phyloP scores from a whole-genome alignment of 1,140 invertebrate genomes.

The Trinorchestia longiramus region DNA sequence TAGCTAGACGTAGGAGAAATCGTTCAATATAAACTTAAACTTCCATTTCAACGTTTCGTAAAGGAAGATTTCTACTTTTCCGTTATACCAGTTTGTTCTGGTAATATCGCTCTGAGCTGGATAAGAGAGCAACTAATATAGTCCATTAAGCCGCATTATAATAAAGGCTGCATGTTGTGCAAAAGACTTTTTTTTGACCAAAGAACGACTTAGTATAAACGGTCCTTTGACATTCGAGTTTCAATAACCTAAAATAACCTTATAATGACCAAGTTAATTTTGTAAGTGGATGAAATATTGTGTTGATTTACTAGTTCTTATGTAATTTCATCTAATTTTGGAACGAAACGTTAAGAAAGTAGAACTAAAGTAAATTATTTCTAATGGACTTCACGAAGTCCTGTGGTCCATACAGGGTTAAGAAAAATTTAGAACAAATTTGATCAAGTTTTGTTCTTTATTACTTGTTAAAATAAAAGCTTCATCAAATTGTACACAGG shows the following conservation, averaged over 20 bases:
- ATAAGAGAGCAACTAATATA: background rate
- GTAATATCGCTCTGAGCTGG: background rate
- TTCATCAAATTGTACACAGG: background rate
- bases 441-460: background rate
- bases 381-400: too few species aligned
- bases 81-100: background rate
- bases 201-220: background rate
- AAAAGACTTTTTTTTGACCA: background rate
- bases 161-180: background rate
- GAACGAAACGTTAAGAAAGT: too few species aligned
- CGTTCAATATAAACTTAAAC: background rate
- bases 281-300: too few species aligned
- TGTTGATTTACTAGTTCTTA: too few species aligned
- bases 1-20: background rate
- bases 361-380: too few species aligned
- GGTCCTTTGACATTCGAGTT: background rate
- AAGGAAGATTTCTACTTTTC: background rate
- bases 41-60: background rate
- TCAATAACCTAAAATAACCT: background rate
- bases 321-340: too few species aligned
- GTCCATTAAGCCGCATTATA: background rate
- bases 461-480: background rate
- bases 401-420: too few species aligned
- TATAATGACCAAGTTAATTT: too few species aligned
- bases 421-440: background rate